Conservation (phyloP, 2,113 vertebrate genomes). For the Bombycilla garrulus region DNA sequence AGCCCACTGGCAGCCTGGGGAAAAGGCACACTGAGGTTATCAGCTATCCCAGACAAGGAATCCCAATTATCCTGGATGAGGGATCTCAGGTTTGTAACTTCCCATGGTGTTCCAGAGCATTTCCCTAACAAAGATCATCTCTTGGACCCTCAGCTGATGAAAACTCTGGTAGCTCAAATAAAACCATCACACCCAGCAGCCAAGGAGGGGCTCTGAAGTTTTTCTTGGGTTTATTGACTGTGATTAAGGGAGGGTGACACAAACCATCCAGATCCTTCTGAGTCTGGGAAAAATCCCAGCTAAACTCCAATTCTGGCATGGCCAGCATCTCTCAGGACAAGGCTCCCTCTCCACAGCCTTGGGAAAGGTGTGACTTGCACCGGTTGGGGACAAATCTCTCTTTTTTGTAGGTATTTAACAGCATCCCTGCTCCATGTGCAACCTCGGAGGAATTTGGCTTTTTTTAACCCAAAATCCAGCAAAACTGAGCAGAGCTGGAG, state of each 20-base stretch:
- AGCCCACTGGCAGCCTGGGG: background rate
- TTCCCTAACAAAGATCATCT: background rate
- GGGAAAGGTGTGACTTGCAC: background rate
- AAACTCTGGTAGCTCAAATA: background rate
- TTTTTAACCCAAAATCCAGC: background rate
- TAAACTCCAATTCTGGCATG: background rate
- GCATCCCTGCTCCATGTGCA: background rate
- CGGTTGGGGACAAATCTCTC: background rate
- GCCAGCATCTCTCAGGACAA: rapidly evolving
- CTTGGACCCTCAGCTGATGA: background rate
- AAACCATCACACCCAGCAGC: background rate
- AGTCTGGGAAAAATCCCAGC: background rate
- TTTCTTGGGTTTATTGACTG: background rate
- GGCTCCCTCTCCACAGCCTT: background rate
- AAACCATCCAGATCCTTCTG: background rate
- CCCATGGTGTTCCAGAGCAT: background rate
- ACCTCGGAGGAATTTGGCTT: background rate
- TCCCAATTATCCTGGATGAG: background rate
- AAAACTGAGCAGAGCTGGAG: background rate
- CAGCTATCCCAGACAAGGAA: background rate
- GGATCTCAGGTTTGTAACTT: background rate
- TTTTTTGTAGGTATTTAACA: background rate
- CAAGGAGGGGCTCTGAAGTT: background rate
- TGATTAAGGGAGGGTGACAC: background rate
- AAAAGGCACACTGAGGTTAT: background rate